Evolutionary conservation across 2,888 invertebrate genomes (phyloP), one percentile per base, ranked within the genome.

Genomic region (Tenthredo notha): DNA sequence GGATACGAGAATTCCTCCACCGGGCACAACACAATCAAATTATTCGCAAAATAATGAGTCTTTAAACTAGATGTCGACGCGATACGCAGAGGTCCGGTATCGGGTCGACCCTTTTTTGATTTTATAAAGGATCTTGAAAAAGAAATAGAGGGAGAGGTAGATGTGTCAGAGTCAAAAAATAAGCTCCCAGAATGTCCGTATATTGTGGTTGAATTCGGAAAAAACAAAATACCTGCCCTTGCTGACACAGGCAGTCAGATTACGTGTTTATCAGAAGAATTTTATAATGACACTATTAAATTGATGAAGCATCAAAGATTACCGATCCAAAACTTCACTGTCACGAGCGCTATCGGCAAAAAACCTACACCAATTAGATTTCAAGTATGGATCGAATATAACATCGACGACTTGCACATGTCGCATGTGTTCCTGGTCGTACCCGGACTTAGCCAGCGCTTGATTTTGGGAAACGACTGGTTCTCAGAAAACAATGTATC

Each of bases 381-480:
- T 33, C 86, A 87, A 75, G 78, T 86, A 9, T 74, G 85, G n/a
- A 25, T 84, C 15, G 82, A 86, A 21, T 50, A 85, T 1, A 29
- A 21, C 33, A 75, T 87, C 18, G 77, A 70, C 1, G 33, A 47
- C 5, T 40, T 29, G n/a, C 58, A 43, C 61, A 80, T 84, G 12
- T 74, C 43, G 50, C 70, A 84, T 65, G 15, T 54, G 2, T 86
- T 87, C 75, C 80, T 87, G 21, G 84, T 87, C 1, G 77, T 88
- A 2, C 87, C 87, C 0, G 70, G 77, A 54, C 82, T 87, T 18
- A 86, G 86, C 1, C 85, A 86, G 0, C 50, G 84, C 0, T 40
- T 87, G 12, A 87, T 88, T 43, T 43, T 88, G 4, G 88, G 87
- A 15, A 86, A 87, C 83, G 87, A 88, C 58, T 88, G 87, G 86